These are phyloP conservation scores for Anolis carolinensis DNA, from an alignment of 2,113 vertebrate species.

Conservation along the genomic window DNA sequence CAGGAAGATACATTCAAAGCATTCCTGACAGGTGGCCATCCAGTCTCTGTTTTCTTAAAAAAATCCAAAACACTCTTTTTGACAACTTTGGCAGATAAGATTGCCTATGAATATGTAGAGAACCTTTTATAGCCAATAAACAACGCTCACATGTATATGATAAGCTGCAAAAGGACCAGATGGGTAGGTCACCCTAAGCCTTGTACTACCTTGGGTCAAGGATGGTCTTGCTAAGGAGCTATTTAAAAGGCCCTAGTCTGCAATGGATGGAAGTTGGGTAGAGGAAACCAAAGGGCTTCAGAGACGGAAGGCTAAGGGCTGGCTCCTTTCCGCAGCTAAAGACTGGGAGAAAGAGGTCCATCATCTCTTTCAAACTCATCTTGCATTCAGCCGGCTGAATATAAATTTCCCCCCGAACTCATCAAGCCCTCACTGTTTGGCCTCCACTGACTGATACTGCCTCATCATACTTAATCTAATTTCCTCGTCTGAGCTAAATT, in stretches of 20 bases:
- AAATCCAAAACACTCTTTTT: no score
- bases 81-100: neutral
- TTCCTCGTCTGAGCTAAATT: slow-evolving; percentile 99
- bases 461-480: slow-evolving; percentile 99
- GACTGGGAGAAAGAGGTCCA: slow-evolving; percentile 64
- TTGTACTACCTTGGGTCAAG: no score
- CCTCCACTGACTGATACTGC: slow-evolving; percentile 96
- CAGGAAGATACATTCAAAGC: no score
- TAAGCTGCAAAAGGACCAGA: neutral
- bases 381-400: slow-evolving; percentile 86
- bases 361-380: slow-evolving; percentile 86
- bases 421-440: slow-evolving; percentile 88
- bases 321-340: slow-evolving; percentile 46
- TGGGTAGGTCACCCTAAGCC: no score
- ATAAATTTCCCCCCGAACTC: slow-evolving; percentile 90
- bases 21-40: no score
- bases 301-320: neutral
- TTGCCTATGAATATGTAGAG: neutral
- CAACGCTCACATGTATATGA: neutral
- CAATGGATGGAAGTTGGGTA: no score
- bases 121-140: neutral
- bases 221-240: no score
- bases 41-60: no score
- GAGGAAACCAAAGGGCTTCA: neutral
- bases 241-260: neutral